Conservation (phyloP, 2,888 invertebrate genomes). For the Parthenolecanium corni region DNA sequence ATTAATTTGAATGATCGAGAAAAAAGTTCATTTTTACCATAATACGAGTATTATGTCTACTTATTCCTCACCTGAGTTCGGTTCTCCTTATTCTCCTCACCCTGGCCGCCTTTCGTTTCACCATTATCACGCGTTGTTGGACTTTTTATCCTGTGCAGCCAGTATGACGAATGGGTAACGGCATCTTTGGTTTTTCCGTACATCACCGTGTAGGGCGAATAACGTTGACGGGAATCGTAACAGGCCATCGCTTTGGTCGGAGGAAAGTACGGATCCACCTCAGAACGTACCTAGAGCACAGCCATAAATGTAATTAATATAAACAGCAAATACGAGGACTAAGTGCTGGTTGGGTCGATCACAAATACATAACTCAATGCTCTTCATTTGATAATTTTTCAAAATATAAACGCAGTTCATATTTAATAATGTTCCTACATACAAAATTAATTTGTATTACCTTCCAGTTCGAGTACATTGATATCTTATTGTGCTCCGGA, state of each 20-base stretch:
- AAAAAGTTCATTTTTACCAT: no score
- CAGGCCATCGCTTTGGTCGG: slow-evolving; percentile 52
- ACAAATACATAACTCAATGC: no score
- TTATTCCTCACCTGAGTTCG: not conserved
- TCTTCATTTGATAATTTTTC: no score
- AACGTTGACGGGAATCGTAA: slow-evolving; percentile 69
- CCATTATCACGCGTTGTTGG: slow-evolving; percentile 32
- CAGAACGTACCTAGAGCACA: slow-evolving; percentile 49
- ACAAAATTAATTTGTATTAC: no score
- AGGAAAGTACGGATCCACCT: slow-evolving; percentile 54
- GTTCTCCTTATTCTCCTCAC: not conserved
- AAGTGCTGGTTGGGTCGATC: no score
- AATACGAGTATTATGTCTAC: no score
- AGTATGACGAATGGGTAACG: slow-evolving; percentile 54
- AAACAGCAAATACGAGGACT: slow-evolving; percentile 1
- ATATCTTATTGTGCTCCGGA: slow-evolving; percentile 73
- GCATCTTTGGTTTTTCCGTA: slow-evolving; percentile 50
- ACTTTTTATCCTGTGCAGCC: slow-evolving; percentile 39
- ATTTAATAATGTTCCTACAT: no score
- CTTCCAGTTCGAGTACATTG: slow-evolving; percentile 96
- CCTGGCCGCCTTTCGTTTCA: slow-evolving; percentile 2
- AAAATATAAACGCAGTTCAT: no score
- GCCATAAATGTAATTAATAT: not conserved
- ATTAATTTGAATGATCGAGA: no score
- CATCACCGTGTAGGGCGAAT: slow-evolving; percentile 49